Conservation (phyloP, 1,140 invertebrate genomes). For the Drosophila bocqueti region DNA sequence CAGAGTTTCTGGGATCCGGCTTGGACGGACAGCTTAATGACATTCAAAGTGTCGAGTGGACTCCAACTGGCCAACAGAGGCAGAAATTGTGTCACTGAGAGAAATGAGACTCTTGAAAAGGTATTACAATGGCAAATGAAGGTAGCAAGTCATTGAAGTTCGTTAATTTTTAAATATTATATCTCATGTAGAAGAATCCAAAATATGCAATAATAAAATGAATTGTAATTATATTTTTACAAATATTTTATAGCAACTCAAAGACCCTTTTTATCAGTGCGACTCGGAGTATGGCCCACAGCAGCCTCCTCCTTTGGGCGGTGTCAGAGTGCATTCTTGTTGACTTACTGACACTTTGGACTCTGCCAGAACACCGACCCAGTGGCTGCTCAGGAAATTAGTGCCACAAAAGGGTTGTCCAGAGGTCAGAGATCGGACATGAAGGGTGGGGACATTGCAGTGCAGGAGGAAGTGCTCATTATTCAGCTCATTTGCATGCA, state of each 20-base stretch:
- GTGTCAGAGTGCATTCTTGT: constrained; percentile 78
- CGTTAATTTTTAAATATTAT: background rate
- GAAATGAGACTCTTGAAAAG: background rate
- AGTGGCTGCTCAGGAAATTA: constrained; percentile 64
- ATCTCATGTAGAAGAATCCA: background rate
- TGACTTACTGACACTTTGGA: constrained; percentile 81
- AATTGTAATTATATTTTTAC: background rate
- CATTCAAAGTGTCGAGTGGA: constrained; percentile 80
- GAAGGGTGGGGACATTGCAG: background rate
- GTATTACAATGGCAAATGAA: no score
- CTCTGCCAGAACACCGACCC: constrained; percentile 36
- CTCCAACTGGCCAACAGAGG: constrained; percentile 45
- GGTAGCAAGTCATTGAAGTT: no score
- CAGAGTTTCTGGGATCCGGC: constrained; percentile 3
- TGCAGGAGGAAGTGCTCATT: constrained; percentile 56
- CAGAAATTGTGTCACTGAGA: constrained; percentile 35
- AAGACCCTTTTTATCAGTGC: background rate
- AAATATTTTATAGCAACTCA: background rate
- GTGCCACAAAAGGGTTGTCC: constrained; percentile 61
- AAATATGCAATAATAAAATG: background rate
- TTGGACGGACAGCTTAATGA: constrained; percentile 70
- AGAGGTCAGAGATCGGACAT: constrained; percentile 19
- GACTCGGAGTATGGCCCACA: constrained; percentile 1
- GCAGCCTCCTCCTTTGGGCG: constrained; percentile 39
- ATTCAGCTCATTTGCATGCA: constrained; percentile 81